phyloP scores from a whole-genome alignment of 1,140 invertebrate genomes.

The Centruroides vittatus region DNA sequence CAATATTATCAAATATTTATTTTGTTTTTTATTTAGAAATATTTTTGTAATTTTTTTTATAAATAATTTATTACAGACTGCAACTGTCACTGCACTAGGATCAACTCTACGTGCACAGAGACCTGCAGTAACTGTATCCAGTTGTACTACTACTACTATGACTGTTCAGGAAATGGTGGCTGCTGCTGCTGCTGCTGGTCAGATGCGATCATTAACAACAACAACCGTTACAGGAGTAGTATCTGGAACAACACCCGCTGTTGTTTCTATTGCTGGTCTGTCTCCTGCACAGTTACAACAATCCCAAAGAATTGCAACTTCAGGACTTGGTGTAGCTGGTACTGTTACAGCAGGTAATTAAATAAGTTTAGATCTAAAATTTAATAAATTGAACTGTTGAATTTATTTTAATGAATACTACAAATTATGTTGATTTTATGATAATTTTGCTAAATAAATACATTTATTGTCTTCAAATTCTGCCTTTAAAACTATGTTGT shows the following conservation, averaged over 20 bases:
- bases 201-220: slow-evolving; percentile 16
- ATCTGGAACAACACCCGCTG: slow-evolving; percentile 17
- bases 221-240: slow-evolving; percentile 10
- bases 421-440: no score
- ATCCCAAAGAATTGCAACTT: slow-evolving; percentile 22
- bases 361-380: no score
- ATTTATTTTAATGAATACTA: not conserved
- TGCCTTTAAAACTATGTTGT: no score
- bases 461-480: no score
- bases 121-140: slow-evolving; percentile 22
- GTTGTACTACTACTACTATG: slow-evolving; percentile 16
- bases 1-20: no score
- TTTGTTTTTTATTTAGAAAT: no score
- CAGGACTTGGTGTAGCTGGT: slow-evolving; percentile 21
- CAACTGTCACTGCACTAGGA: slow-evolving; percentile 2
- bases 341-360: slow-evolving; percentile 18
- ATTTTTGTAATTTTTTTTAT: not conserved
- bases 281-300: slow-evolving; percentile 26
- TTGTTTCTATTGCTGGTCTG: slow-evolving; percentile 28
- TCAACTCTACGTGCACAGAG: slow-evolving; percentile 6
- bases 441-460: no score
- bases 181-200: slow-evolving; percentile 15
- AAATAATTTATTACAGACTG: slow-evolving; percentile 11
- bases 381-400: slow-evolving; percentile 1
- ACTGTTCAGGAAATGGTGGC: slow-evolving; percentile 22